These are phyloP conservation scores for Sterrhoptilus dennistouni DNA, from an alignment of 2,113 vertebrate species.

Conservation along the genomic window DNA sequence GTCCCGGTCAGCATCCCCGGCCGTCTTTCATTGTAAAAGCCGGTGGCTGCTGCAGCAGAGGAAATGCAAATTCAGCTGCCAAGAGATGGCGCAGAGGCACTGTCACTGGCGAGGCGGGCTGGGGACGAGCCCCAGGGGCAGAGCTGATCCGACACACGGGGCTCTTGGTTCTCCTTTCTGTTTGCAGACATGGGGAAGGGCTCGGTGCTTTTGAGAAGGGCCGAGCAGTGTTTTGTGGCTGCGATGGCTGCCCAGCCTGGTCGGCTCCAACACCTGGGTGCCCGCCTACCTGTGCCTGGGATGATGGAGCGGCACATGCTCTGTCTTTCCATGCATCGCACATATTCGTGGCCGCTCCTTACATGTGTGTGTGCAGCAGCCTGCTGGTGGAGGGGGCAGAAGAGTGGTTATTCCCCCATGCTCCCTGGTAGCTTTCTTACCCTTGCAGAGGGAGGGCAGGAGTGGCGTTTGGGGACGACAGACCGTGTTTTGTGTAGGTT, in stretches of 20 bases:
- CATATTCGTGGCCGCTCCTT: fast-evolving
- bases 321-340: fast-evolving
- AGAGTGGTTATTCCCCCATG: background rate
- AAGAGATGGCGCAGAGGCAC: constrained; percentile 65
- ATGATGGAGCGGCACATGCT: background rate
- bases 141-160: fast-evolving
- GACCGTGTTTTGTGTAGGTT: fast-evolving
- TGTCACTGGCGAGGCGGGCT: background rate
- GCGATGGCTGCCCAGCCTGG: background rate
- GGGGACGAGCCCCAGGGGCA: background rate
- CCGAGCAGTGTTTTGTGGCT: background rate
- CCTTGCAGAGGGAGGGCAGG: too few species aligned
- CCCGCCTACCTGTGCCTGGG: background rate
- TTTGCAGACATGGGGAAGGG: fast-evolving
- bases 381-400: background rate
- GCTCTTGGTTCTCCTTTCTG: fast-evolving
- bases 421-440: background rate
- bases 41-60: background rate
- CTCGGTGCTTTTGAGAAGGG: background rate
- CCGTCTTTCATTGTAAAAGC: fast-evolving
- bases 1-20: background rate
- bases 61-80: background rate
- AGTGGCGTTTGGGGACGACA: fast-evolving
- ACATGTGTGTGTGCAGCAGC: fast-evolving
- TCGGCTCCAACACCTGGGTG: background rate